Base-by-base conservation (phyloP, 2,797 vertebrate genomes). In the Paedocypris micromegethes region DNA sequence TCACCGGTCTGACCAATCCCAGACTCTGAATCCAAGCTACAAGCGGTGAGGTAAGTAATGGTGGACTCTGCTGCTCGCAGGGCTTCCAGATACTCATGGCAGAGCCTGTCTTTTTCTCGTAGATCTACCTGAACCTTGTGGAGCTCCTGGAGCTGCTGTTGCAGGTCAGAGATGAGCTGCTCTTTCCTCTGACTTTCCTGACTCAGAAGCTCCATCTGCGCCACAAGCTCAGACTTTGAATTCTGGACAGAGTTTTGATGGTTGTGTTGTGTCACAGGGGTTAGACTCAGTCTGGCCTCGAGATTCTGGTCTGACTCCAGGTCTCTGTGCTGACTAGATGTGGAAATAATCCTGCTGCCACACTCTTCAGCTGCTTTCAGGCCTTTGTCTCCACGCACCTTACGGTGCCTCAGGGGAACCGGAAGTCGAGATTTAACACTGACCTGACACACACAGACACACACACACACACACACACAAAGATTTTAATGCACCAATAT, bases 371-470 rank as follows among this genome's bases (percentile, higher is more conserved):
- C 5, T 1, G 37, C 43, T 52, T 8, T 58, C 6, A 62, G 6
- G 9, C n/a, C 5, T 59, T 23, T 64, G 23, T 64, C 58, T 37
- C 65, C 66, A 43, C 69, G 37, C 23, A 65, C 66, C 7, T 68
- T 79, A 53, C 75, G 81, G 4, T 80, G 62, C 55, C 85, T 92
- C 8, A 92, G 41, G 5, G 82, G 89, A 75, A 98, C 62, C 0
- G 95, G 94, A 55, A 98, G 82, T 46, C 90, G 88, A 5, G 94
- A 98, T 77, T 75, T 95, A 72, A 80, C 83, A 41, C 72, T 67
- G 7, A 75, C 75, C 93, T 94, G 63, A 39, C 81, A 79, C 8
- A 57, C 38, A 48, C 77, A 69, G n/a, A n/a, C n/a, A n/a, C n/a
- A n/a, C n/a, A n/a, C n/a, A n/a, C n/a, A n/a, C n/a, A n/a, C n/a